Base-by-base conservation (phyloP, 2,797 vertebrate genomes). In the Triplophysa bombifrons region DNA sequence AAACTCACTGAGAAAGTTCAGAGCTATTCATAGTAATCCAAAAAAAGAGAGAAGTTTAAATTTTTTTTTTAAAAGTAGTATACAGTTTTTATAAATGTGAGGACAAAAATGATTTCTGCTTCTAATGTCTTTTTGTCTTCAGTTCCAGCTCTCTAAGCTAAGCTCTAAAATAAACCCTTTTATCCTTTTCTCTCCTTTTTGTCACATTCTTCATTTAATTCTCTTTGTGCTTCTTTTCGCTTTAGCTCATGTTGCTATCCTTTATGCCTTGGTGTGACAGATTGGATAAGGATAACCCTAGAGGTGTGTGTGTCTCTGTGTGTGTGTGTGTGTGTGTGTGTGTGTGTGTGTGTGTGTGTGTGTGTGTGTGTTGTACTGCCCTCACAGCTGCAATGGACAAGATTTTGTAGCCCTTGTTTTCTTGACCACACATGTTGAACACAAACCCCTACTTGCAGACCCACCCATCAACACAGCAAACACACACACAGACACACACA, bases 231-330 rank as follows among this genome's bases (percentile, higher is more conserved):
- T 72, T 55, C 17, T 34, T 74, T 60, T 55, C 38, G 63, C 7
- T 30, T 41, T 25, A 25, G 14, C 58, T 70, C 61, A 58, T 68
- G 65, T 78, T 67, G 53, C 66, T 70, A 13, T 84, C 41, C 61
- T 73, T 58, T 79, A 72, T 46, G 75, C 74, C 87, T 88, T 53
- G 11, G 80, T 34, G 25, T 82, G 66, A 70, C 5, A 78, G 78
- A 2, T 30, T 74, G 75, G 77, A 83, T 82, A 53, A 7, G 75
- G 77, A 83, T 82, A 53, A 7, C 69, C 25, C 38, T 34, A 67
- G 38, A 60, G 53, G 79, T 76, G 78, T 78, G 3, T 7, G 7
- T 30, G 22, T 22, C 0, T 41, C 22, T 63, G 63, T 72, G 65
- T 72, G 72, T 71, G 78, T 66, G 72, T 67, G 58, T 65, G 68